These are phyloP conservation scores for Pemphredon lugubris DNA, from an alignment of 2,888 invertebrate species.

Conservation along the genomic window DNA sequence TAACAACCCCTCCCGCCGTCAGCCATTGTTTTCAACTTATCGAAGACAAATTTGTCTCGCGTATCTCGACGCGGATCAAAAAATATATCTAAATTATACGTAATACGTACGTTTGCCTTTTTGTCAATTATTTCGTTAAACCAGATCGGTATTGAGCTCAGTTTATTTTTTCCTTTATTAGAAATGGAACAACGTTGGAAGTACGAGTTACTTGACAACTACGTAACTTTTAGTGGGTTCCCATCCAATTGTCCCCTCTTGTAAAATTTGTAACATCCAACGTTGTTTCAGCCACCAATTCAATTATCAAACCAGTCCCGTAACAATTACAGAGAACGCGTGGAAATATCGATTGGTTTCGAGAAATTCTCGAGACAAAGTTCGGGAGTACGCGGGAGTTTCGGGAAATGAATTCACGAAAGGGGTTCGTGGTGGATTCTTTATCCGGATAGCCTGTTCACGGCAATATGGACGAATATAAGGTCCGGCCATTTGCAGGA, in stretches of 20 bases:
- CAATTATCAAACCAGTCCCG: background rate
- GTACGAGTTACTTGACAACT: too few relatives aligned
- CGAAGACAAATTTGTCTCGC: background rate
- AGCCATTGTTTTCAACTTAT: slow-evolving; percentile 15
- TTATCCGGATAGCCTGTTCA: slow-evolving; percentile 45
- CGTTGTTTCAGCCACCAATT: too few relatives aligned
- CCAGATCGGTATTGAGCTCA: too few relatives aligned
- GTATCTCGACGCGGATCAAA: background rate
- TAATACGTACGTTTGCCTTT: too few relatives aligned
- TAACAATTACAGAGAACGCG: background rate
- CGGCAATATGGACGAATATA: slow-evolving; percentile 61
- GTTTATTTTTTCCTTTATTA: too few relatives aligned
- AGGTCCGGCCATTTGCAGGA: slow-evolving; percentile 62
- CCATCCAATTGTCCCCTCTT: too few relatives aligned
- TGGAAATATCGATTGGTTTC: slow-evolving; percentile 54
- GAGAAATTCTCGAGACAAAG: slow-evolving; percentile 33
- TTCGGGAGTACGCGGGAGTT: background rate
- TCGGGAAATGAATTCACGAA: slow-evolving; percentile 63
- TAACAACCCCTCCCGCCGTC: slow-evolving; percentile 26
- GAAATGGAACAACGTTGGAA: too few relatives aligned
- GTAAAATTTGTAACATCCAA: too few relatives aligned
- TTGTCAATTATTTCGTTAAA: too few relatives aligned
- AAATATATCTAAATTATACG: too few relatives aligned
- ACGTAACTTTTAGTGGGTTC: too few relatives aligned
- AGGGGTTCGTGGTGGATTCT: slow-evolving; percentile 56